A percentile compares a stretch with the other conserved stretches of the same genome.
These are phyloP conservation scores for Heliopora coerulea DNA, from an alignment of 92 coral and sea anemone species.

Conservation along the genomic window DNA sequence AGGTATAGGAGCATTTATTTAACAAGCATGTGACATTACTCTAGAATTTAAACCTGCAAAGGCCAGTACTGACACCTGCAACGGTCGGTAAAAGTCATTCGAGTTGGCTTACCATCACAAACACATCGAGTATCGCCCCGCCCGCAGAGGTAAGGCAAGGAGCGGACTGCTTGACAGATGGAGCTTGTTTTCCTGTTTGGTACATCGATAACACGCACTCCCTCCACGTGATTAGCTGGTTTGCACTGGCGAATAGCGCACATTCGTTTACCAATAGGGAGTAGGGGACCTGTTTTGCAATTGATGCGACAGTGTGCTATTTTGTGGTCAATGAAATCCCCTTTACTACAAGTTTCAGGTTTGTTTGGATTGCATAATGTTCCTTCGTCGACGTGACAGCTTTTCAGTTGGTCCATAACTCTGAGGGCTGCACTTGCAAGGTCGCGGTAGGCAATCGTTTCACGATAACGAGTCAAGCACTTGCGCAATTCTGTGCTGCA, in stretches of 20 bases:
- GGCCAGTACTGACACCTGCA: slow-evolving; percentile 99
- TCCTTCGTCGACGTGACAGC: slow-evolving; percentile 87
- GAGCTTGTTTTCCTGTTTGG: slow-evolving; percentile 80
- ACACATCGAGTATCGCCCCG: slow-evolving; percentile 89
- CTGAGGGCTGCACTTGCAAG: slow-evolving; percentile 58
- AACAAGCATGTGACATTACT: too few species aligned
- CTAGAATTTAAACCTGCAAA: slow-evolving; percentile 1
- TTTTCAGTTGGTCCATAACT: slow-evolving; percentile 59
- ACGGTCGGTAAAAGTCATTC: slow-evolving; percentile 69
- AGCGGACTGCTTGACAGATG: slow-evolving; percentile 75
- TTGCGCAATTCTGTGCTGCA: slow-evolving; percentile 84
- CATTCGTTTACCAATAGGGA: slow-evolving; percentile 93
- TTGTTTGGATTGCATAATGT: slow-evolving; percentile 69
- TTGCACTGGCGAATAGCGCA: slow-evolving; percentile 89
- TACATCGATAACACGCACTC: slow-evolving; percentile 76
- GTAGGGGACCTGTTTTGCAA: slow-evolving; percentile 87
- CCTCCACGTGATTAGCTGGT: slow-evolving; percentile 68
- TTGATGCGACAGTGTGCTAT: slow-evolving; percentile 87
- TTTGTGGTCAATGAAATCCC: slow-evolving; percentile 79
- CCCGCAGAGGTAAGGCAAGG: slow-evolving; percentile 74
- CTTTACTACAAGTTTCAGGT: slow-evolving; percentile 84
- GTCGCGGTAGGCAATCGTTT: slow-evolving; percentile 54
- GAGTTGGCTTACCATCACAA: slow-evolving; percentile 85
- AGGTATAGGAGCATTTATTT: too few species aligned
- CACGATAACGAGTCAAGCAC: slow-evolving; percentile 60